Base-by-base conservation (phyloP, 2,797 vertebrate species). In the Sebastes alutus region DNA sequence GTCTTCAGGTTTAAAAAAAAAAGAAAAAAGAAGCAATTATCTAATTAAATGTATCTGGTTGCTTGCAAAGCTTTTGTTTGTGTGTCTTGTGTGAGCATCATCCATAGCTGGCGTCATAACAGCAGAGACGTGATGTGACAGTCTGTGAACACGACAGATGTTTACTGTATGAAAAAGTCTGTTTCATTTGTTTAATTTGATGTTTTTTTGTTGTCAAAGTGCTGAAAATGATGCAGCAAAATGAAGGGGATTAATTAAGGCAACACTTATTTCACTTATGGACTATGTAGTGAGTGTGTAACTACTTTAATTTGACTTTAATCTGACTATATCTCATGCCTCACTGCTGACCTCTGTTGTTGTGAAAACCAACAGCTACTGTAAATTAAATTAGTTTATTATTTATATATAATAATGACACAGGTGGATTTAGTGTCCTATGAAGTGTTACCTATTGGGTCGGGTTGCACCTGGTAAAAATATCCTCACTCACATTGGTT, bases 21-120 rank as follows among this genome's bases (percentile, higher is more conserved):
- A 42, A 78, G n/a, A 33, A 35, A 85, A 46, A 65, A 83, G 79
- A 83, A 66, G 73, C 88, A 84, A 88, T 93, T 93, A 92, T 92
- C 72, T 90, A 74, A 94, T 95, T 94, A 95, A 94, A 94, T 85
- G 89, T 92, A 94, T 95, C 94, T 87, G 83, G 94, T 95, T 95
- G 88, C 95, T 85, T 72, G 77, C 52, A 42, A 52, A 75, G 84
- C 86, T 91, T 94, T 94, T 90, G 88, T 84, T 79, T 22, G 33
- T 79, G 29, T 72, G 74, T 76, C 14, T 55, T 68, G 46, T 72
- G 77, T 77, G 65, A 79, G 64, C 62, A n/a, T 85, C 75, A 62
- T 74, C 85, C 73, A 79, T 54, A 65, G 12, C 33, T 78, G 71
- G 70, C 32, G 64, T 78, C 75, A 60, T 2, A 46, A 46, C 62